These are phyloP conservation scores for Siniperca undulata DNA, from an alignment of 2,797 vertebrate species.

Conservation along the genomic window DNA sequence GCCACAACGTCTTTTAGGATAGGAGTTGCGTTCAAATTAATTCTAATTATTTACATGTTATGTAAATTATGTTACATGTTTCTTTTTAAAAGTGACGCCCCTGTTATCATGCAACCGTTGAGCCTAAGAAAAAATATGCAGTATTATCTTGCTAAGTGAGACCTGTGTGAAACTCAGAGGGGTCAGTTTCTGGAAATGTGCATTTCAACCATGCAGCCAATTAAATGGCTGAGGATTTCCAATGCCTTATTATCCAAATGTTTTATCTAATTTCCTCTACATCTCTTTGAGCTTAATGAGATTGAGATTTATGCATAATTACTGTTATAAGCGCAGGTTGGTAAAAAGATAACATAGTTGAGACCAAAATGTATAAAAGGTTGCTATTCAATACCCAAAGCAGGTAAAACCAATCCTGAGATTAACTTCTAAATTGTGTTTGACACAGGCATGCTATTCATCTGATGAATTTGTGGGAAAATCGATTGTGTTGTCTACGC, in stretches of 20 bases:
- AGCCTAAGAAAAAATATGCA: neutral
- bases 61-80: no score
- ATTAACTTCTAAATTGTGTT: constrained; percentile 19
- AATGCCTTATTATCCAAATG: neutral
- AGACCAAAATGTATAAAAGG: neutral
- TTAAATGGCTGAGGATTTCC: neutral
- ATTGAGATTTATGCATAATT: constrained; percentile 1
- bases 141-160: neutral
- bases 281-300: constrained; percentile 10
- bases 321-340: neutral
- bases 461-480: constrained; percentile 8
- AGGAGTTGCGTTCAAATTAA: neutral
- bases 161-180: neutral
- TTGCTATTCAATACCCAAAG: neutral
- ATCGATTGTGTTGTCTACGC: constrained; percentile 16
- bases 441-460: neutral
- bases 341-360: neutral
- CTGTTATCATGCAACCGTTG: neutral
- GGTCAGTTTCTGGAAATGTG: constrained; percentile 16
- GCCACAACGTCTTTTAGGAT: neutral
- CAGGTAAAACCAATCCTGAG: neutral
- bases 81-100: neutral
- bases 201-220: constrained; percentile 10
- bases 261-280: neutral
- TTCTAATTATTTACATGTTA: neutral